phyloP scores from a whole-genome alignment of 1,140 invertebrate species.

The Heliconius congener region DNA sequence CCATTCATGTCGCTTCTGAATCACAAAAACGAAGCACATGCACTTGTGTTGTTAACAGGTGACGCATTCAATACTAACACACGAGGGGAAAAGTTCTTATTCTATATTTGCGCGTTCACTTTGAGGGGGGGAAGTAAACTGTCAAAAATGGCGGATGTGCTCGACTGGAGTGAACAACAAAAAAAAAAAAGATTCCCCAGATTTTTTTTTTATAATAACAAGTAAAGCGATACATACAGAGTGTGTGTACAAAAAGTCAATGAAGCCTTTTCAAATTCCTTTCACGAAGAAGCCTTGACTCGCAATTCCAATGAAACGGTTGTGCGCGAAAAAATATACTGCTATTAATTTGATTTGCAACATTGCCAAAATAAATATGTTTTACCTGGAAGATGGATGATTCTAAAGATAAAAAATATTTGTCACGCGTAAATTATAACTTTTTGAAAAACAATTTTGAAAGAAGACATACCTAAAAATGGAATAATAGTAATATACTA shows the following conservation, averaged over 20 bases:
- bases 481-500: not conserved
- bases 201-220: conserved; percentile 29
- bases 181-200: conserved; percentile 24
- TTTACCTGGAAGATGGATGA: not conserved
- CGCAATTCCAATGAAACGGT: conserved; percentile 57
- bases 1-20: conserved; percentile 46
- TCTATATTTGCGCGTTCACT: conserved; percentile 49
- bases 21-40: conserved; percentile 58
- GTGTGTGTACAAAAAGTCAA: conserved; percentile 27
- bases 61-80: conserved; percentile 54
- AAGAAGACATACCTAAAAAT: not conserved
- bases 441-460: not conserved
- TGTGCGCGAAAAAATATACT: conserved; percentile 45
- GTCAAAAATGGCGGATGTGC: conserved; percentile 44
- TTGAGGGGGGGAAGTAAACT: conserved; percentile 42
- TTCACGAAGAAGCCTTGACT: conserved; percentile 68
- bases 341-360: conserved; percentile 43
- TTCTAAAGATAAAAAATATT: not conserved
- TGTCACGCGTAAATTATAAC: not conserved
- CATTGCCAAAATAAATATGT: conserved; percentile 15
- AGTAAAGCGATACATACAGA: conserved; percentile 23
- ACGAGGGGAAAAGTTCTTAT: conserved; percentile 44
- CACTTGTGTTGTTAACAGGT: conserved; percentile 60
- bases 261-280: conserved; percentile 48
- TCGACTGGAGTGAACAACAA: conserved; percentile 18